Evolutionary conservation across 2,797 vertebrate species (phyloP), one percentile per base, ranked within the genome.

Genomic region (Oreonectes daqikongensis): DNA sequence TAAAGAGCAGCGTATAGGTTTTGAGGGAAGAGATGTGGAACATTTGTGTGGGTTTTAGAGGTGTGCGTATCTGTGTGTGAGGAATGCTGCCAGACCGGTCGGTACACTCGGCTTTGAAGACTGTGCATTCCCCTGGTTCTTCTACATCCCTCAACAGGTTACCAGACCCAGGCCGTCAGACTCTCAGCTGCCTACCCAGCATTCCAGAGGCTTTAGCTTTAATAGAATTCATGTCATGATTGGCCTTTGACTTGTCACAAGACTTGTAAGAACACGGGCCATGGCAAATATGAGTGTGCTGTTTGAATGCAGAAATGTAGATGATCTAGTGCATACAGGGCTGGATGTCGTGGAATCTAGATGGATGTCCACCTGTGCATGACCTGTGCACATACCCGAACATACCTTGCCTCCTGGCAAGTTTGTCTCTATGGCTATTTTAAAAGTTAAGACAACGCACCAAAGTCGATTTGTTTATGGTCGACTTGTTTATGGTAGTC

Each of bases 71-170:
- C 17, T 65, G 55, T 72, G 46, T 72, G 42, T 30, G 38, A 80
- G 69, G 65, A 80, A 88, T 88, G 85, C 75, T 22, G 84, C 74
- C 73, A 50, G 81, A 86, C 84, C 44, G 17, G 85, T 65, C 63
- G 15, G 82, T 77, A 64, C 77, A 53, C 60, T 75, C 40, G 28
- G 57, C 42, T 80, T 75, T 52, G 52, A 46, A 67, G 59, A 60
- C 75, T 42, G 78, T 70, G 72, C 82, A 82, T 85, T 84, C 75
- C 72, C 77, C 32, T n/a, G 2, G 42, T 72, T 71, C 78, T 73
- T 61, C 75, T 40, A 71, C 77, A 17, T 74, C 80, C 42, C 80
- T 77, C 81, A 81, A 79, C 83, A 80, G 78, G 80, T 72, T 75
- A 70, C 63, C 77, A 75, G 72, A 72, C 72, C 59, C 69, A 30